Evolutionary conservation across 2,888 invertebrate genomes (phyloP), one percentile per base, ranked within the genome.

Genomic region (Crematogaster levior): DNA sequence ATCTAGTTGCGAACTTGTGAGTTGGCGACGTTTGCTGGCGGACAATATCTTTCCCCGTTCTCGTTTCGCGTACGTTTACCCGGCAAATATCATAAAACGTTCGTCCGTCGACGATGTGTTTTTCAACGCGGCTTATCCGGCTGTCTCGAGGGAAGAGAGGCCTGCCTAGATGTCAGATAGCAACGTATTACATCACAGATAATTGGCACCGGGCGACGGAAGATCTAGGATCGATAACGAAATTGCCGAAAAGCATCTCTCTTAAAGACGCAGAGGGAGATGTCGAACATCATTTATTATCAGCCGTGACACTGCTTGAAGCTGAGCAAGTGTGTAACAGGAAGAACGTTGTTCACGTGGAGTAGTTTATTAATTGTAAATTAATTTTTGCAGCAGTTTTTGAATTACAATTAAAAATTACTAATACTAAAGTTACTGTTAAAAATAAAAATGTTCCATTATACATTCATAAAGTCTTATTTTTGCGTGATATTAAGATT

Each of bases 191-290:
- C 37, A 21, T 68, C 58, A 48, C 40, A 27, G 66, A 61, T 81
- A 81, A 81, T 81, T 83, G 81, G 68, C 60, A 66, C 65, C 34
- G 46, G 68, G 70, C 46, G 68, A 12, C 27, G 66, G 53, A 74
- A 63, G 74, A 68, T 81, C 10, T 15, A 18, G 18, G 37, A 46
- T 56, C 66, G 83, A 83, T 74, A 74, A 37, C 43, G 24, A 30
- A 66, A 81, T 81, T 65, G 43, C 18, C 68, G 74, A 81, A 83
- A 82, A 83, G 74, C 66, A 81, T 74, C 51, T 21, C 51, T 21
- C 43, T 21, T 53, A 37, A 74, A 15, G 18, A 40, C 51, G 58
- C 27, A 21, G 73, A 72, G n/a, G 24, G 24, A 48, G 34, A 30
- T 15, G 18, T 10, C 34, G n/a, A 51, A 27, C 24, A 24, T 61